These are phyloP conservation scores for Oplegnathus fasciatus DNA, from an alignment of 2,113 vertebrate species.

Conservation along the genomic window DNA sequence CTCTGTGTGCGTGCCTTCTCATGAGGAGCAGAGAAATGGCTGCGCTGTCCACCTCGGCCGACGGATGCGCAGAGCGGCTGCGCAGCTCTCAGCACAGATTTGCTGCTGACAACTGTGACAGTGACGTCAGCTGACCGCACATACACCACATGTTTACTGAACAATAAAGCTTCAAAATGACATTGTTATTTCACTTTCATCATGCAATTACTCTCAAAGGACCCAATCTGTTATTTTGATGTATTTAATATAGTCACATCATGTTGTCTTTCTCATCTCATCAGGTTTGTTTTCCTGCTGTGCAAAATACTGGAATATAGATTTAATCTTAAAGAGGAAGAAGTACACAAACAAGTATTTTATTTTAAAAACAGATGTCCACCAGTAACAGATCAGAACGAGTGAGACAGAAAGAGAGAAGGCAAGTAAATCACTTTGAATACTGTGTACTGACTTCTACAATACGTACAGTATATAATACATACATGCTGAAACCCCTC, in stretches of 20 bases:
- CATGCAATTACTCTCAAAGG: too few relatives aligned
- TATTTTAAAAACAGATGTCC: background rate
- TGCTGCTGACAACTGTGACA: conserved; percentile 66
- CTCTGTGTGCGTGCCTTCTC: conserved; percentile 15
- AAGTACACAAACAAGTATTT: background rate
- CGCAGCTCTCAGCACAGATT: conserved; percentile 77
- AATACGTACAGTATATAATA: too few relatives aligned
- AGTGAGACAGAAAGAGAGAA: background rate
- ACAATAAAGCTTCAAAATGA: background rate
- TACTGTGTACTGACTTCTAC: too few relatives aligned
- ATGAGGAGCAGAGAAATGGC: conserved; percentile 78
- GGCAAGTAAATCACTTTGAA: background rate
- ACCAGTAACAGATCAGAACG: background rate
- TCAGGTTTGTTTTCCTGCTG: background rate
- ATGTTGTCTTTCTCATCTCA: background rate
- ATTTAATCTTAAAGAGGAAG: background rate
- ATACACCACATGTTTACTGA: background rate
- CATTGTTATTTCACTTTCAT: background rate
- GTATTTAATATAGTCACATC: too few relatives aligned
- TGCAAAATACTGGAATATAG: background rate
- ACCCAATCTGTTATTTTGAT: too few relatives aligned
- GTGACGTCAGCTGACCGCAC: conserved; percentile 73
- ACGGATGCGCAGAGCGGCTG: conserved; percentile 86
- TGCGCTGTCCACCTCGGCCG: conserved; percentile 70
- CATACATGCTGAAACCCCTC: background rate